These are phyloP conservation scores for Micrasema minimum DNA, from an alignment of 1,140 invertebrate genomes.

Conservation along the genomic window DNA sequence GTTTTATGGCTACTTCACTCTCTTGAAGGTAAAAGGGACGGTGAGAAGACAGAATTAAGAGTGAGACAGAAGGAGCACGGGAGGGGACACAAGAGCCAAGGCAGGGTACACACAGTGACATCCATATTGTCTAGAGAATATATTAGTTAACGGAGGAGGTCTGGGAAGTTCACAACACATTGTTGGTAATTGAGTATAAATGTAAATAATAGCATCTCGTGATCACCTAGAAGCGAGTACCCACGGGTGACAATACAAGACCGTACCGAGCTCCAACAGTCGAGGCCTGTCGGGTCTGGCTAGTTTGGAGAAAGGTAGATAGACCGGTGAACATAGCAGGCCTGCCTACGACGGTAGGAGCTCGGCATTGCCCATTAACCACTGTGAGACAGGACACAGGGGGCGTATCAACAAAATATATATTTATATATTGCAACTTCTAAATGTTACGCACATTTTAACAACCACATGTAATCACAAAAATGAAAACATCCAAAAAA, in stretches of 20 bases:
- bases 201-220: slow-evolving; percentile 54
- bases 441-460: slow-evolving; percentile 53
- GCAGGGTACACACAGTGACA: slow-evolving; percentile 52
- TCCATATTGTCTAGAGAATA: slow-evolving; percentile 30
- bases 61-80: slow-evolving; percentile 45
- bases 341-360: slow-evolving; percentile 12
- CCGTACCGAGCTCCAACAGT: slow-evolving; percentile 9
- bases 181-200: slow-evolving; percentile 48
- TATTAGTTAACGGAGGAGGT: slow-evolving; percentile 42
- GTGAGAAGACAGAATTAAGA: slow-evolving; percentile 45
- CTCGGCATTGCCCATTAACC: slow-evolving; percentile 43
- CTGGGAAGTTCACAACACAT: slow-evolving; percentile 51
- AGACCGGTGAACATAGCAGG: not conserved
- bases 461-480: slow-evolving; percentile 54
- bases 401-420: slow-evolving; percentile 50
- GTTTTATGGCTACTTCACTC: slow-evolving; percentile 27
- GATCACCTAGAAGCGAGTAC: slow-evolving; percentile 54
- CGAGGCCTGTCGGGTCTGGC: too few species aligned
- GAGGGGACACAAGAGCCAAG: slow-evolving; percentile 47
- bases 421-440: slow-evolving; percentile 53
- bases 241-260: slow-evolving; percentile 48
- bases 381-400: slow-evolving; percentile 52
- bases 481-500: slow-evolving; percentile 53
- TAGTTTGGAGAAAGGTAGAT: too few species aligned
- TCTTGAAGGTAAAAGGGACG: slow-evolving; percentile 22